These are phyloP conservation scores for Chrysochloris asiatica DNA, from an alignment of 2,113 vertebrate genomes.

Conservation along the genomic window DNA sequence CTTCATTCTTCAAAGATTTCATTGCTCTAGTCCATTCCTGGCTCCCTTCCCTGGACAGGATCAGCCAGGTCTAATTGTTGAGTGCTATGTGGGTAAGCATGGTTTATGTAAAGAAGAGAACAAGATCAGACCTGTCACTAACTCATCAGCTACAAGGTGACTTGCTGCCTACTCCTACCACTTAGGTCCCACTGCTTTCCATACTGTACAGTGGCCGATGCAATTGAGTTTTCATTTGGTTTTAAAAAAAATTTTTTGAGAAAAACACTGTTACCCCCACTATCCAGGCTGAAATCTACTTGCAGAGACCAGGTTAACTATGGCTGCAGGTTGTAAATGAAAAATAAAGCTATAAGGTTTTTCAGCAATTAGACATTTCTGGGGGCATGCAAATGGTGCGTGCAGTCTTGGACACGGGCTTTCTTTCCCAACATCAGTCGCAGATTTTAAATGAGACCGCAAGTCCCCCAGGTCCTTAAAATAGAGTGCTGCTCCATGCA, in stretches of 20 bases:
- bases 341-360: slow-evolving; percentile 75
- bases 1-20: slow-evolving; percentile 54
- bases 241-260: slow-evolving; percentile 29
- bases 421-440: slow-evolving; percentile 69
- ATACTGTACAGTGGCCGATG: slow-evolving; percentile 55
- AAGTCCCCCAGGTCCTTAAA: slow-evolving; percentile 77
- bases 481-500: slow-evolving; percentile 80
- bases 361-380: slow-evolving; percentile 72
- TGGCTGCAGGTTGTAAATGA: slow-evolving; percentile 78
- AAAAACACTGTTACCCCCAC: slow-evolving; percentile 47
- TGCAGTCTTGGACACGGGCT: slow-evolving; percentile 58
- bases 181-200: slow-evolving; percentile 71
- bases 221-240: slow-evolving; percentile 14
- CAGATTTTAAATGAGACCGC: slow-evolving; percentile 73
- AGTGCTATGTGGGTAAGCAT: not conserved
- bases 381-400: slow-evolving; percentile 75
- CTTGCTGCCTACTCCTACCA: slow-evolving; percentile 36
- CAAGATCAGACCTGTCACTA: not conserved
- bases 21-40: slow-evolving; percentile 63
- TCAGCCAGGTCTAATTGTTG: slow-evolving; percentile 63
- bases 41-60: slow-evolving; percentile 62
- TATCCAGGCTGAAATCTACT: slow-evolving; percentile 76
- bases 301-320: slow-evolving; percentile 70
- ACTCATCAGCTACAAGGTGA: slow-evolving; percentile 71
- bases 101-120: not conserved